Percentiles rank a stretch among this genome's conserved stretches.
Evolutionary conservation across 2,113 vertebrate species (phyloP).

Genomic region (Delphinus delphis): DNA sequence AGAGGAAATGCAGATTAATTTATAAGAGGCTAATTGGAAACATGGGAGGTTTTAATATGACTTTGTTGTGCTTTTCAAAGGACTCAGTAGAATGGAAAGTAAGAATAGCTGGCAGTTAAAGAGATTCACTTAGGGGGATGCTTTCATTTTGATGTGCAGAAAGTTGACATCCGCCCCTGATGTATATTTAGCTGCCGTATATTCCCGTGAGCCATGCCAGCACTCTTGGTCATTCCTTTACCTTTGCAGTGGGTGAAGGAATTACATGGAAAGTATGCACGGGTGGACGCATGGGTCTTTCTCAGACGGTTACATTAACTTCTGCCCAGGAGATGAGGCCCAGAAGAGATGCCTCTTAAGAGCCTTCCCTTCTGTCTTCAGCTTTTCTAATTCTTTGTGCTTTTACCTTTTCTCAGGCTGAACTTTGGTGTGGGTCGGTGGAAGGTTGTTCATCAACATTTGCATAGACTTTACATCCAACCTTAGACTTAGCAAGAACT

Average conservation of each 20-base stretch:
- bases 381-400: background rate
- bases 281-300: background rate
- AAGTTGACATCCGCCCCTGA: constrained; percentile 44
- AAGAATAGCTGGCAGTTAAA: background rate
- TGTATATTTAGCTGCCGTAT: constrained; percentile 39
- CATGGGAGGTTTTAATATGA: background rate
- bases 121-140: background rate
- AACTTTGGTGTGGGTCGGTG: background rate
- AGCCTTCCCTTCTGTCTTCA: background rate
- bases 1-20: background rate
- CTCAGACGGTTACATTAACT: background rate
- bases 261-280: background rate
- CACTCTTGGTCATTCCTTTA: constrained; percentile 35
- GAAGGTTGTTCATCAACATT: constrained; percentile 50
- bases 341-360: background rate
- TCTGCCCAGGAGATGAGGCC: background rate
- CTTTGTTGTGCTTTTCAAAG: background rate
- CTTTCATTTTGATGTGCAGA: constrained; percentile 60
- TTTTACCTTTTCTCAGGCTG: background rate
- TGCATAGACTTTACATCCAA: constrained; percentile 32
- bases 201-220: background rate
- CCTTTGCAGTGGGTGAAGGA: constrained; percentile 40
- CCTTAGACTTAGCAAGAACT: background rate
- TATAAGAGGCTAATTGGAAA: background rate
- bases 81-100: background rate